Evolutionary conservation across 2,797 vertebrate species (phyloP).

Genomic region (Intellagama lesueurii): DNA sequence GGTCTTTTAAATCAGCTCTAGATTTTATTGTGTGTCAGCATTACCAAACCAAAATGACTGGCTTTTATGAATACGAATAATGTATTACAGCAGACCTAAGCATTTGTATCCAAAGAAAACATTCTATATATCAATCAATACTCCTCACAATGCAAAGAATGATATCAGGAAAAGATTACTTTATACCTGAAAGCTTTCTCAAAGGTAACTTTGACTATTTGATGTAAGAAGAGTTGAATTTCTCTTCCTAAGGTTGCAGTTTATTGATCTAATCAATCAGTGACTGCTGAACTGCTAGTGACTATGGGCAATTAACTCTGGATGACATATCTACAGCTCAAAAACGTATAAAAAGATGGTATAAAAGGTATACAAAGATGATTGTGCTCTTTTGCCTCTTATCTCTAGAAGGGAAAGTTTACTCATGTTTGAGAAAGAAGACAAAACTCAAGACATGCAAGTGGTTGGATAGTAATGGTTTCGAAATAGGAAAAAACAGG

Average conservation of each 20-base stretch:
- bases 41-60: neutral
- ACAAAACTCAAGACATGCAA: neutral
- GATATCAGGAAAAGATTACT: neutral
- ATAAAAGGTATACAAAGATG: neutral
- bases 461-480: neutral
- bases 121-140: slow-evolving; percentile 19
- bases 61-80: slow-evolving; percentile 18
- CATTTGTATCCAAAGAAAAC: neutral
- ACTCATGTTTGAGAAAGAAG: neutral
- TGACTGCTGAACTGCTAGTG: neutral
- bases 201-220: slow-evolving; percentile 24
- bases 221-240: neutral
- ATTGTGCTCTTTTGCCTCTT: neutral
- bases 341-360: neutral
- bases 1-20: slow-evolving; percentile 61
- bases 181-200: neutral
- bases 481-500: neutral
- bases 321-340: neutral
- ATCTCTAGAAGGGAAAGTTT: neutral
- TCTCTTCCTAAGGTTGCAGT: accelerated
- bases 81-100: neutral
- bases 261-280: slow-evolving; percentile 5
- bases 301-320: neutral
- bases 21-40: slow-evolving; percentile 32
- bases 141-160: slow-evolving; percentile 1